Evolutionary conservation across 2,888 invertebrate species (phyloP).

Genomic region (Unio delphinus): DNA sequence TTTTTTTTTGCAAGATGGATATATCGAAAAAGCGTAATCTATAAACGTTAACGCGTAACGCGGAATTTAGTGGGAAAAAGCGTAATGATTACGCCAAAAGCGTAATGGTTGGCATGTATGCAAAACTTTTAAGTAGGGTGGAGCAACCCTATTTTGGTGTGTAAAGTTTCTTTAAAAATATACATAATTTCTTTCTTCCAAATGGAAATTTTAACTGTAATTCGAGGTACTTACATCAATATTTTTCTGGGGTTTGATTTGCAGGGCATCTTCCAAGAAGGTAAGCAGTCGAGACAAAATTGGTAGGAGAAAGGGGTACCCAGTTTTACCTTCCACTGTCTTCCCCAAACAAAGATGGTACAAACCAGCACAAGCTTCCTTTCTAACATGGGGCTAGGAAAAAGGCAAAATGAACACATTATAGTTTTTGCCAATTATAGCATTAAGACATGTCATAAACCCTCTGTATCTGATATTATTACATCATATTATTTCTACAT

Average conservation of each 20-base stretch:
- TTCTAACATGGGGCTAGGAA: conserved; percentile 82
- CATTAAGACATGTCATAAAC: too few species aligned
- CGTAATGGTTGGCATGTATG: too few species aligned
- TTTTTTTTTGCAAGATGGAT: too few species aligned
- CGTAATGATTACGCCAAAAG: too few species aligned
- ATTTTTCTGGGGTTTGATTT: conserved; percentile 78
- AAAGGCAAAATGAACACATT: neutral
- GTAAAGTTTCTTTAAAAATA: neutral
- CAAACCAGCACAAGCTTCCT: conserved; percentile 93
- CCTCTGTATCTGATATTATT: too few species aligned
- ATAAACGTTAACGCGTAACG: too few species aligned
- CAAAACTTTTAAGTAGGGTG: neutral
- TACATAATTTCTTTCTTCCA: neutral
- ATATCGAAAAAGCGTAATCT: too few species aligned
- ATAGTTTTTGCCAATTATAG: too few species aligned
- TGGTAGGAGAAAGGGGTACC: conserved; percentile 77
- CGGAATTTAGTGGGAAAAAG: too few species aligned
- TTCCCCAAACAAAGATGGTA: conserved; percentile 86
- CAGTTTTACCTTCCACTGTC: conserved; percentile 68
- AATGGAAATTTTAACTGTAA: too few species aligned
- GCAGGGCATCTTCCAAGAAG: conserved; percentile 87
- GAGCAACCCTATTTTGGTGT: neutral
- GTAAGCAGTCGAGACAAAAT: conserved; percentile 85
- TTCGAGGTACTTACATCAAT: conserved; percentile 45
- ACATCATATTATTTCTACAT: too few species aligned